Conservation (phyloP, 2,113 vertebrate genomes). For the Nerophis ophidion region DNA sequence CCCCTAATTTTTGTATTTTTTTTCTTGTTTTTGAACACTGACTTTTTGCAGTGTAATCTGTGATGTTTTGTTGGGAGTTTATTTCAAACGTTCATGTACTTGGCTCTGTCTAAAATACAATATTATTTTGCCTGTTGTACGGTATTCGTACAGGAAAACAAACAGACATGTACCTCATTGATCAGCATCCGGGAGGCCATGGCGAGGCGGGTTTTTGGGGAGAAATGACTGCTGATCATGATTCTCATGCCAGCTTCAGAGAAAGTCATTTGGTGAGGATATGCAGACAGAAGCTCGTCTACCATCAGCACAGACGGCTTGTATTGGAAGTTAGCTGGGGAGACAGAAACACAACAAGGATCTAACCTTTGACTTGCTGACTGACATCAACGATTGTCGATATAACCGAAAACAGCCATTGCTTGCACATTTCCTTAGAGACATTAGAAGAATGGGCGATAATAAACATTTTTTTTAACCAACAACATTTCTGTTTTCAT, state of each 20-base stretch:
- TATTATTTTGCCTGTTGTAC: too few species aligned
- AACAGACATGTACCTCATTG: conserved; percentile 73
- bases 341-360: neutral
- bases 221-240: conserved; percentile 98
- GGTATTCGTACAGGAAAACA: neutral
- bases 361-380: neutral
- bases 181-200: conserved; percentile 98
- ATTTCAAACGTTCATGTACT: too few species aligned
- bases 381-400: neutral
- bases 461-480: too few species aligned
- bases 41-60: too few species aligned
- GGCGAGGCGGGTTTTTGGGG: conserved; percentile 90
- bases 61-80: too few species aligned
- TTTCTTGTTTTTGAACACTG: too few species aligned
- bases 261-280: conserved; percentile 94
- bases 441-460: too few species aligned
- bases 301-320: conserved; percentile 90
- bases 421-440: too few species aligned
- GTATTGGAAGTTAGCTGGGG: conserved; percentile 78
- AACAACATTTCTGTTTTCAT: too few species aligned
- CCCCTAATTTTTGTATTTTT: too few species aligned
- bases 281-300: conserved; percentile 90
- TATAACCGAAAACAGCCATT: too few species aligned
- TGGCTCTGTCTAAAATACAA: too few species aligned
- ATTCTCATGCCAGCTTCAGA: conserved; percentile 95